phyloP scores from a whole-genome alignment of 53 echinoderm and acorn worm species.

The Stichopus horrens region DNA sequence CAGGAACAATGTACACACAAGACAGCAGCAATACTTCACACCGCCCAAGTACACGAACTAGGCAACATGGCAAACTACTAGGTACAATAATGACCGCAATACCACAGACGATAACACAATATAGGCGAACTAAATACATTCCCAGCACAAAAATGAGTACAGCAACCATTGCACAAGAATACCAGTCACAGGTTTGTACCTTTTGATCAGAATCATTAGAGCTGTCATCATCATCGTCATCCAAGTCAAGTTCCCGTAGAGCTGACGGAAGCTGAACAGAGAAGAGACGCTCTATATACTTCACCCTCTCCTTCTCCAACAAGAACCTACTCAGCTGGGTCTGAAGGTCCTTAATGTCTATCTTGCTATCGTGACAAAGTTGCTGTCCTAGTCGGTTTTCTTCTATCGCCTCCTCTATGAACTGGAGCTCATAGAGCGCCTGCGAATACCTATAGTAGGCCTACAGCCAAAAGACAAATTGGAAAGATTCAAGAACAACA shows the following conservation, averaged over 20 bases:
- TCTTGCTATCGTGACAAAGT: slow-evolving; percentile 18
- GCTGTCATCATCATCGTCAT: not conserved
- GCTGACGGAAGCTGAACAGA: not conserved
- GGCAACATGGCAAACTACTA: not conserved
- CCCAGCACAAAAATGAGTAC: too few species aligned
- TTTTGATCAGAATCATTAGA: not conserved
- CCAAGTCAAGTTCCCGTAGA: not conserved
- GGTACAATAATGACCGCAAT: too few species aligned
- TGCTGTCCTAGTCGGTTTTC: slow-evolving; percentile 55
- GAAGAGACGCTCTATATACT: not conserved
- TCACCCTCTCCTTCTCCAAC: slow-evolving; percentile 1
- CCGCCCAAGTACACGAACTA: not conserved
- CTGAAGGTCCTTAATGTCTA: slow-evolving; percentile 54
- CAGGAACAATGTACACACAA: too few species aligned
- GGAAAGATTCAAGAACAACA: not conserved
- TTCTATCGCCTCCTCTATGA: slow-evolving; percentile 51
- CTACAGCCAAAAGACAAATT: slow-evolving; percentile 21
- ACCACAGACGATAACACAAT: too few species aligned
- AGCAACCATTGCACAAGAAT: too few species aligned
- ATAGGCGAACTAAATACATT: too few species aligned
- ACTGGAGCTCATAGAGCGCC: slow-evolving; percentile 76
- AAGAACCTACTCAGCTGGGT: slow-evolving; percentile 40
- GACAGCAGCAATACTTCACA: not conserved
- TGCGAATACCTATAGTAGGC: slow-evolving; percentile 83
- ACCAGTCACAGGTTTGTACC: not conserved